Conservation (phyloP, 2,888 invertebrate species). For the Oegoconia quadripuncta region DNA sequence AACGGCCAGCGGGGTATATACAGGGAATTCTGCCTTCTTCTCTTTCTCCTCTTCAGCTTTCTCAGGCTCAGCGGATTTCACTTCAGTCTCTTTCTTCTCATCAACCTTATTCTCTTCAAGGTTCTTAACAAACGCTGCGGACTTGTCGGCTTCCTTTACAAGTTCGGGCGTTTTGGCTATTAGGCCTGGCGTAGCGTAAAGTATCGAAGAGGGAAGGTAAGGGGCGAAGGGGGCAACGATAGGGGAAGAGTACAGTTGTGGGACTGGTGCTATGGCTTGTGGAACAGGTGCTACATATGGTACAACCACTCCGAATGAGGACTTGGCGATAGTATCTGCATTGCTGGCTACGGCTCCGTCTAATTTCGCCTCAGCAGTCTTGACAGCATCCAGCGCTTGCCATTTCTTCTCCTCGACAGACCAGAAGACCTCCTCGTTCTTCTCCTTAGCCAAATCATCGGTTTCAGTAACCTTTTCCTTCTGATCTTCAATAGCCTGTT, state of each 20-base stretch:
- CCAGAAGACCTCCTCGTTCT: slow-evolving; percentile 47
- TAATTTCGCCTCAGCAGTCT: slow-evolving; percentile 53
- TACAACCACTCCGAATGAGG: slow-evolving; percentile 14
- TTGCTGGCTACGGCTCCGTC: slow-evolving; percentile 50
- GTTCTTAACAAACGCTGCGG: too few relatives aligned
- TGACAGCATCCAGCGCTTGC: slow-evolving; percentile 56
- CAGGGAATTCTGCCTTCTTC: neutral
- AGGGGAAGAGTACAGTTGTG: slow-evolving; percentile 13
- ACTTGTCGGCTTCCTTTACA: too few relatives aligned
- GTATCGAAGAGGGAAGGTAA: neutral
- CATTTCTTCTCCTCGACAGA: slow-evolving; percentile 60
- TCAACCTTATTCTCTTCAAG: slow-evolving; percentile 16
- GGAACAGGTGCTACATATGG: slow-evolving; percentile 13
- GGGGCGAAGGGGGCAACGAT: slow-evolving; percentile 19
- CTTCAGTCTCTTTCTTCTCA: slow-evolving; percentile 24
- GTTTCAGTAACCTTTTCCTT: slow-evolving; percentile 42
- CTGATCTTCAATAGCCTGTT: slow-evolving; percentile 40
- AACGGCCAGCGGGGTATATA: neutral
- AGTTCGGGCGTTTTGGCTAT: too few relatives aligned
- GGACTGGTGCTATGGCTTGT: neutral
- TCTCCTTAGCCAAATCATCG: slow-evolving; percentile 35
- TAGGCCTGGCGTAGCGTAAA: slow-evolving; percentile 8
- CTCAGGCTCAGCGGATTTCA: slow-evolving; percentile 25
- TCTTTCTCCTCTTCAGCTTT: slow-evolving; percentile 5
- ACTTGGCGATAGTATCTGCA: slow-evolving; percentile 25